Base-by-base conservation (phyloP, 1,140 invertebrate species). In the Heliconius nattereri region DNA sequence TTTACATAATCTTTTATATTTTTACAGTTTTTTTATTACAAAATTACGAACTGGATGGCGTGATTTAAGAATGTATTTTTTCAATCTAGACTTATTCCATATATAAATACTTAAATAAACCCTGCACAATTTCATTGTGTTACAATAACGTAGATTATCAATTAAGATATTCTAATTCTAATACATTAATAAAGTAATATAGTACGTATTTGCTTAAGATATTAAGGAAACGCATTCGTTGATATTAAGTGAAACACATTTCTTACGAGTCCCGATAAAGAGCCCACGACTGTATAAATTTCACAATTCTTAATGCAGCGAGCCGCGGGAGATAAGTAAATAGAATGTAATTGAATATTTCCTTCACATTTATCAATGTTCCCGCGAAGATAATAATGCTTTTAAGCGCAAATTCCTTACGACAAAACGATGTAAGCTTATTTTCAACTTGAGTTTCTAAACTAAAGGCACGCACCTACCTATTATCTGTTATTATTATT, bases 321-420 rank as follows among this genome's bases (percentile, higher is more conserved):
- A 77, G 79, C 79, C 75, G 49, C 71, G 40, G 79, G 79, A 76
- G 79, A 81, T 81, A 81, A 81, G 76, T 81, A 75, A 77, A 77
- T 81, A 75, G 77, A 75, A 74, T 78, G 76, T 81, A 82, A 85
- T 81, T 85, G 80, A 79, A 85, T 79, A 82, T 85, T 82, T 82
- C 78, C 72, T 66, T 77, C 80, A 77, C 84, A 81, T 85, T 83
- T 83, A 78, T 83, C 84, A 83, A 83, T 76, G 78, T 79, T 80
- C 73, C 66, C 73, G 81, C 73, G 77, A 57, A 77, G 84, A 85
- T 85, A 85, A 82, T 80, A 83, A 80, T 81, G 80, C 84, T 81
- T 84, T 85, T 85, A 85, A 84, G 82, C 79, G 79, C 84, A 73
- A 84, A 84, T 79, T 76, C 81, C 79, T 76, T 52, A 71, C 78